Conservation (phyloP, 2,888 invertebrate species). For the Luperina testacea region DNA sequence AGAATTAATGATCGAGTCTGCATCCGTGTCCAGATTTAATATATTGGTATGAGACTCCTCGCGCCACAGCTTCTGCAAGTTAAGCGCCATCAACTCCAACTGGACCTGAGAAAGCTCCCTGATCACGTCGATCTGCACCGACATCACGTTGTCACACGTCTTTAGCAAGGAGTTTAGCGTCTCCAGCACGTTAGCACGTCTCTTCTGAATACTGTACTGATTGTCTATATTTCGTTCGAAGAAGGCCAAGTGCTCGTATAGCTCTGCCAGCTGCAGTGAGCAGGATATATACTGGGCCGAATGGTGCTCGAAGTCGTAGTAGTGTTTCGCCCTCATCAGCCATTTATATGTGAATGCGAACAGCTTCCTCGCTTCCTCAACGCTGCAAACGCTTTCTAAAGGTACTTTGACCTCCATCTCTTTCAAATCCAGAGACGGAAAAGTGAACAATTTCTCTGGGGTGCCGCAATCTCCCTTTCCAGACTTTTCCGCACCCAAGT, state of each 20-base stretch:
- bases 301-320: constrained; percentile 90
- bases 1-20: constrained; percentile 84
- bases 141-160: constrained; percentile 87
- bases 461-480: constrained; percentile 78
- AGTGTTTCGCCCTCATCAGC: constrained; percentile 90
- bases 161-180: constrained; percentile 89
- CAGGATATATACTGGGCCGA: constrained; percentile 91
- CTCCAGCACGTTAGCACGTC: constrained; percentile 90
- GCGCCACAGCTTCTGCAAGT: constrained; percentile 90
- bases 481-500: constrained; percentile 78
- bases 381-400: constrained; percentile 72
- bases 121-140: constrained; percentile 89
- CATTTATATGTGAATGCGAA: constrained; percentile 90
- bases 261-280: constrained; percentile 91
- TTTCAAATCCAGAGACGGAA: constrained; percentile 81
- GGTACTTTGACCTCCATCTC: constrained; percentile 83
- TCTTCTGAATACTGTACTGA: constrained; percentile 90
- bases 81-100: constrained; percentile 91
- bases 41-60: constrained; percentile 86
- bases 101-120: constrained; percentile 91
- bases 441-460: constrained; percentile 76
- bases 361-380: constrained; percentile 87
- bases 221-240: constrained; percentile 93
- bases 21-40: constrained; percentile 80
- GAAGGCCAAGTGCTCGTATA: constrained; percentile 92